A percentile compares a stretch with the other conserved stretches of the same genome.
These are phyloP conservation scores for Platycercus adscitus DNA, from an alignment of 2,113 vertebrate genomes.

Conservation along the genomic window DNA sequence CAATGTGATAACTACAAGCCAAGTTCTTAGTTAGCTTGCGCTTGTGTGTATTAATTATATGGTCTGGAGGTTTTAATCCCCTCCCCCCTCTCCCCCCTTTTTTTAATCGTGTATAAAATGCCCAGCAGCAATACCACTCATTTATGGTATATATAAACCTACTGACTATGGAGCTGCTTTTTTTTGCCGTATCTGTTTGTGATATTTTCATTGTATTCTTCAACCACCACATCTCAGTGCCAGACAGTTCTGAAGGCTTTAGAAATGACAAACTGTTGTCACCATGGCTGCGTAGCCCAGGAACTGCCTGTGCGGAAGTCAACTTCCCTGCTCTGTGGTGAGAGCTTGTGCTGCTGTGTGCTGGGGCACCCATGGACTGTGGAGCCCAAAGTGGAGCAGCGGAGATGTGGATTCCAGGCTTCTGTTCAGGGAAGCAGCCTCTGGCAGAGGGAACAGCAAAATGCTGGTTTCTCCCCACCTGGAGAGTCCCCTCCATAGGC, in stretches of 20 bases:
- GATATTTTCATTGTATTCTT: background rate
- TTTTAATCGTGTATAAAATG: background rate
- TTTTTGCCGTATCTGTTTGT: background rate
- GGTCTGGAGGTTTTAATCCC: background rate
- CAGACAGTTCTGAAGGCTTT: background rate
- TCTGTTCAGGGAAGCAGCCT: background rate
- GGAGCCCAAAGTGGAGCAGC: background rate
- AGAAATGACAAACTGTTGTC: background rate
- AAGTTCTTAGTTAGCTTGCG: background rate
- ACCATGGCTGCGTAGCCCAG: rapidly evolving
- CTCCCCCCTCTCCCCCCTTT: no score
- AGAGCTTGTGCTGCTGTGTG: rapidly evolving
- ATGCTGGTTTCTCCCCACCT: background rate
- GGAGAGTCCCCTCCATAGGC: background rate
- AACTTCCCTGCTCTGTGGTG: rapidly evolving
- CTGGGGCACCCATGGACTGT: background rate
- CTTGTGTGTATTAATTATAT: background rate
- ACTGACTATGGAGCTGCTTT: background rate
- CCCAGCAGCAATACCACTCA: background rate
- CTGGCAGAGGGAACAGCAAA: background rate
- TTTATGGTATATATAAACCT: background rate
- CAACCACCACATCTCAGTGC: background rate
- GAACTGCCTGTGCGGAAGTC: background rate
- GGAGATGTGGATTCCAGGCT: background rate
- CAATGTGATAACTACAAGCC: background rate